Evolutionary conservation across 2,888 invertebrate species (phyloP), one percentile per base, ranked within the genome.

Genomic region (Drosophila niveifrons): DNA sequence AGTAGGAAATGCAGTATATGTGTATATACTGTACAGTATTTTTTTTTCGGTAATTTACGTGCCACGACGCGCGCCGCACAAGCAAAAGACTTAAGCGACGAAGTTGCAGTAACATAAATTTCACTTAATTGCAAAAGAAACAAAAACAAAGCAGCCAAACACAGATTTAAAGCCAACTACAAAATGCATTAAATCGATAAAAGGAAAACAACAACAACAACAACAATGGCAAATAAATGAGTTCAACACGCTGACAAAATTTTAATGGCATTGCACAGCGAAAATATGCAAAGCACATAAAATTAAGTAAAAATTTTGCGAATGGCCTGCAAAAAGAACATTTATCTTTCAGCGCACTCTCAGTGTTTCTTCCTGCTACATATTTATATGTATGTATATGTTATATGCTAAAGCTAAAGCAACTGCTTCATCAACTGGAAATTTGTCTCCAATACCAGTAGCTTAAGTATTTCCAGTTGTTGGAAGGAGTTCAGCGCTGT

Each of bases 11-110:
- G 72, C 63, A 57, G 6, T 7, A 55, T 2, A 31, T 56, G 18
- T 29, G 18, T 29, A 36, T 53, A 50, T 29, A 29, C 51, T 52
- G 31, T 68, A n/a, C 23, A 28, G 23, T 15, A 29, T 7, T 43
- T 55, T 44, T 41, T 82, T 76, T 82, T 80, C 13, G 77, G 75
- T 80, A 80, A 87, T 85, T 85, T 85, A 85, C 85, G 85, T 85
- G 85, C 85, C 79, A 59, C 68, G 72, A 75, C 72, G 78, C 73
- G 76, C 78, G 79, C 66, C 70, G 66, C 79, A 69, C 81, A 82
- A 80, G 82, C 85, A 87, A 85, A 85, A 85, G 82, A 87, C 78
- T 85, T 79, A 87, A 85, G 85, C 85, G 85, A 80, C 88, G 63
- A 85, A 87, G 82, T 76, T 76, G 85, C 88, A 72, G 77, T 87